Evolutionary conservation across 2,888 invertebrate genomes (phyloP), one percentile per base, ranked within the genome.

Genomic region (Amblyjoppa fuscipennis): DNA sequence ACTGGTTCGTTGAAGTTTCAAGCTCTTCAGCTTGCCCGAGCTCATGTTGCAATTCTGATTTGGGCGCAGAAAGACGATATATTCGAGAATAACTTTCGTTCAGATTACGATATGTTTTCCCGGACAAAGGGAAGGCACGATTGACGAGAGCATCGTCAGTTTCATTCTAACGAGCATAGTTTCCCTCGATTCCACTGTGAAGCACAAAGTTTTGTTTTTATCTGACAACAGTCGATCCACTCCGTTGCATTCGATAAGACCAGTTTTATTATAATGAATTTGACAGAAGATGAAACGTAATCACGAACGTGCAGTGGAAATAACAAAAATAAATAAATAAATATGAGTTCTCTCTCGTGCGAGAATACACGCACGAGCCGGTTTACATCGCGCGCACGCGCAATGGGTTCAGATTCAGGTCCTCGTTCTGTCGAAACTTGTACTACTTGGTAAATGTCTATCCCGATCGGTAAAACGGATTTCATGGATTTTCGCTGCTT

Each of bases 1-100:
- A 9, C 53, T 56, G 11, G n/a, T 53, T 16, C 75, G 49, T 70
- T 59, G 79, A 20, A 83, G 68, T 53, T 80, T 83, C 61, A 83
- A 16, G 41, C 83, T 80, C 31, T 69, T 83, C 5, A 81, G 76
- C 69, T 85, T 85, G 31, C 73, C 80, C n/a, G 53, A 59, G 66
- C 85, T 85, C 85, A 85, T 85, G 38, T 83, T 31, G 20, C 20
- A 31, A 20, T 13, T 13, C 49, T n/a, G 61, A 13, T 34, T 16
- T 9, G 3, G 20, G 13, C 13, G 34, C 45, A 28, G 0, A 1
- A 71, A 20, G 20, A 34, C 25, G 11, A 49, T 69, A 74, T 77
- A 45, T 68, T 31, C 38, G 45, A 25, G 45, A 79, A 31, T 64
- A 41, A 59, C 5, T 31, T 25, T 31, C 64, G 51, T 31, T 59